A percentile compares a stretch with the other conserved stretches of the same genome.
phyloP scores from a whole-genome alignment of 2,113 vertebrate genomes.

The Riparia riparia region DNA sequence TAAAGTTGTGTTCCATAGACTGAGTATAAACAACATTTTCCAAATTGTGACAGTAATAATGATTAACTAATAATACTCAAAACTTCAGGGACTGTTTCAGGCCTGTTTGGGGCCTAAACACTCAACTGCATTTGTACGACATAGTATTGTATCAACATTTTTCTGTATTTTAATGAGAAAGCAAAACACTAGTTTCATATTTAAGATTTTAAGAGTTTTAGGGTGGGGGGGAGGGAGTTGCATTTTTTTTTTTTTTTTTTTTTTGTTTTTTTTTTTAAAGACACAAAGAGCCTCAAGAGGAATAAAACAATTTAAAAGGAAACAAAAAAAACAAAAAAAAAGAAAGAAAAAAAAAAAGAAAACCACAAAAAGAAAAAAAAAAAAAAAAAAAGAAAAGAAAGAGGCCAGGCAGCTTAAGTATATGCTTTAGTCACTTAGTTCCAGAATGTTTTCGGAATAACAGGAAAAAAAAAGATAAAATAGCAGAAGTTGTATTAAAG shows the following conservation, averaged over 20 bases:
- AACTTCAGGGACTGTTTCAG: conserved; percentile 94
- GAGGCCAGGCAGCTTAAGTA: conserved; percentile 85
- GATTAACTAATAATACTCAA: conserved; percentile 82
- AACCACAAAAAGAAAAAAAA: not conserved
- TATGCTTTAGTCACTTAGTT: conserved; percentile 86
- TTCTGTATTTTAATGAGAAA: conserved; percentile 98
- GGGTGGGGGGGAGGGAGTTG: conserved; percentile 71
- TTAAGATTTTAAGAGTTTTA: conserved; percentile 85
- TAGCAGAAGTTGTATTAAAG: conserved; percentile 86
- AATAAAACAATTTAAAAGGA: conserved; percentile 49
- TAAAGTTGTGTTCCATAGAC: conserved; percentile 76
- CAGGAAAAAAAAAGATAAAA: conserved; percentile 80
- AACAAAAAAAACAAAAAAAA: not conserved
- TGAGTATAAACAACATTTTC: conserved; percentile 78
- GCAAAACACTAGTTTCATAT: conserved; percentile 99
- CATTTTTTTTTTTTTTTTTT: conserved; percentile 77
- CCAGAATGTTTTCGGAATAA: conserved; percentile 88
- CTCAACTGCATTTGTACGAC: conserved; percentile 91
- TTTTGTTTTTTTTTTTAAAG: conserved; percentile 68
- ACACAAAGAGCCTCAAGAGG: conserved; percentile 86
- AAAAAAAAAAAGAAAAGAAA: not conserved
- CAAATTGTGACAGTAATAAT: conserved; percentile 90
- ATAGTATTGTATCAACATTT: conserved; percentile 93
- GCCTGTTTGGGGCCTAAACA: conserved; percentile 82
- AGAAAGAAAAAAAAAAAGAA: not conserved